These are phyloP conservation scores for Morbakka virulenta DNA, from an alignment of 30 jellyfish, hydroid and myxozoan genomes.

Conservation along the genomic window DNA sequence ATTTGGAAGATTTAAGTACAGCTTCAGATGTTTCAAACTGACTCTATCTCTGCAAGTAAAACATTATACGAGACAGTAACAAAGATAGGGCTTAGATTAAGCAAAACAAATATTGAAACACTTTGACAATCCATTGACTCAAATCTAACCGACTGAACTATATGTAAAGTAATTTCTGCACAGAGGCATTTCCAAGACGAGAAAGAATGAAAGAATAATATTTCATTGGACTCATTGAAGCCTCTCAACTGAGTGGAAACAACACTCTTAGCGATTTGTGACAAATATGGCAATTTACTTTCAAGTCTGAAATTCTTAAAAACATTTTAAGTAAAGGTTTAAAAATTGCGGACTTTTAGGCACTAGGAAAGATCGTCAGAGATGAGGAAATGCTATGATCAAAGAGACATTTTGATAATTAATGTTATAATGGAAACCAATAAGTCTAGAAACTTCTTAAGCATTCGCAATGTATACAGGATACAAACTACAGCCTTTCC, in stretches of 20 bases:
- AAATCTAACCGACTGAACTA: conserved; percentile 13
- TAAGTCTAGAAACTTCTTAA: conserved; percentile 22
- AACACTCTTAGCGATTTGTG: conserved; percentile 28
- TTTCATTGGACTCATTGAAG: conserved; percentile 19
- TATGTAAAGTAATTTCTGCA: conserved; percentile 44
- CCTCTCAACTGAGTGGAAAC: conserved; percentile 1
- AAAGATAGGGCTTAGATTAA: conserved; percentile 10
- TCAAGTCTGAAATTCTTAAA: conserved; percentile 37
- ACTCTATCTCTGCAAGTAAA: neutral
- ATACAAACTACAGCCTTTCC: conserved; percentile 24
- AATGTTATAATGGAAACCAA: conserved; percentile 31
- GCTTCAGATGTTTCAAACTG: conserved; percentile 13
- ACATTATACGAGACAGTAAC: conserved; percentile 14
- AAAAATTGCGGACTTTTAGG: conserved; percentile 39
- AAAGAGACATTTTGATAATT: too few species aligned
- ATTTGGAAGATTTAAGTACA: conserved; percentile 23
- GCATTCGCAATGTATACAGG: conserved; percentile 35
- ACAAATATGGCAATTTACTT: conserved; percentile 16
- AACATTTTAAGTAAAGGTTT: conserved; percentile 19
- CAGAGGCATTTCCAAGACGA: conserved; percentile 30
- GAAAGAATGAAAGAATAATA: conserved; percentile 7
- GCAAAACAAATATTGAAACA: conserved; percentile 30
- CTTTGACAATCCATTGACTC: conserved; percentile 21
- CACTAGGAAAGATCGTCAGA: conserved; percentile 2
- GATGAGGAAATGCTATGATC: neutral